A percentile compares a stretch with the other conserved stretches of the same genome.
These are phyloP conservation scores for Mycteria americana DNA, from an alignment of 2,797 vertebrate species.

Conservation along the genomic window DNA sequence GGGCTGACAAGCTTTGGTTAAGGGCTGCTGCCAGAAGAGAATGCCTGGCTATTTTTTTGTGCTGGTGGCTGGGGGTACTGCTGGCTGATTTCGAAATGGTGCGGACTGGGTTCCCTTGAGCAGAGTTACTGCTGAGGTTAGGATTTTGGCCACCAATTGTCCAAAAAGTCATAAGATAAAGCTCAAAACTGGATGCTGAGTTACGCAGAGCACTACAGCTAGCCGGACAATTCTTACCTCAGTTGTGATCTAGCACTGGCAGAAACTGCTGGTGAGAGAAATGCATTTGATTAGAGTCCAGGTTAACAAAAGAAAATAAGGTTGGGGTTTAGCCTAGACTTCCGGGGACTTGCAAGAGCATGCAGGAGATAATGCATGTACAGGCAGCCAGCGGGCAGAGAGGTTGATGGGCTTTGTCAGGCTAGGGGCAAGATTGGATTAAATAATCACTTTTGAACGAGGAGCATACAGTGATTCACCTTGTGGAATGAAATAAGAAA, in stretches of 20 bases:
- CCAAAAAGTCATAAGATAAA: neutral
- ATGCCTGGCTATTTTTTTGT: neutral
- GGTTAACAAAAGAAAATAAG: neutral
- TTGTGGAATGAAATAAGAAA: neutral
- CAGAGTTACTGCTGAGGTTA: neutral
- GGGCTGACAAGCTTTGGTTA: neutral
- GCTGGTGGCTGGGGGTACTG: neutral
- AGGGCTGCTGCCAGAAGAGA: neutral
- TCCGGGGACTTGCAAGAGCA: neutral
- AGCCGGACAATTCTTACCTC: neutral
- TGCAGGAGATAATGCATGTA: neutral
- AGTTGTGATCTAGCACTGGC: neutral
- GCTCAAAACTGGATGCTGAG: neutral
- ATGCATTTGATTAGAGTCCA: neutral
- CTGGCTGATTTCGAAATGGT: neutral
- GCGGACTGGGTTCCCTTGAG: neutral
- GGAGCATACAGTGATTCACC: neutral
- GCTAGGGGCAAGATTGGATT: neutral
- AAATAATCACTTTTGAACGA: neutral
- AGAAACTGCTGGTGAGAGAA: neutral
- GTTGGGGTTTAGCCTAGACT: neutral
- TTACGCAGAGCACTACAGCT: neutral
- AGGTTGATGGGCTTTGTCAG: neutral
- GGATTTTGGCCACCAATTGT: neutral
- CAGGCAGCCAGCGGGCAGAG: neutral